Evolutionary conservation across 2,888 invertebrate species (phyloP), one percentile per base, ranked within the genome.

Genomic region (Calephelis perditalis): DNA sequence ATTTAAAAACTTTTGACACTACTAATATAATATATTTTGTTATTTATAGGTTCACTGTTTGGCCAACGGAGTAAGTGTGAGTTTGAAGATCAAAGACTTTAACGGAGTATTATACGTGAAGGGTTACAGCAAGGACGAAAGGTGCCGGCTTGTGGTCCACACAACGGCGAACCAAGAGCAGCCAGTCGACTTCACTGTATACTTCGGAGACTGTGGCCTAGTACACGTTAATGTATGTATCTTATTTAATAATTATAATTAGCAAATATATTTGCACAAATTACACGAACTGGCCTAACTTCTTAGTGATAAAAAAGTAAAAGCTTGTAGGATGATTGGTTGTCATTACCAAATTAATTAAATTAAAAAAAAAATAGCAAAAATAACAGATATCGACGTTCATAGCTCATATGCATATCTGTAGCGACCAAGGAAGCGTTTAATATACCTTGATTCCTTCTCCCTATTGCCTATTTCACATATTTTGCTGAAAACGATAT

Each of bases 101-200:
- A 96, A 97, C 73, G 98, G 98, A 12, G 95, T 98, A 0, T 86
- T 98, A 2, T 98, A 98, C 74, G 98, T 98, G 0, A 98, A 98
- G 86, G 97, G 98, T 44, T 96, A 97, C 84, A 97, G 97, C 79
- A 97, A 98, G 81, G 97, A 98, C 73, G 96, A 97, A 77, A 94
- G 96, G 65, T 98, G 98, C 78, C 93, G 97, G 67, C 92, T 95
- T 59, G 94, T 96, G 1, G 94, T 97, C 1, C 95, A 95, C 45
- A 92, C 96, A 61, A 94, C 96, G 9, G 92, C 93, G 9, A 94
- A 95, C 71, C 90, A 92, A 59, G 93, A 93, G 57, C 92, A 92
- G 68, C 92, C 93, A 7, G 95, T 96, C 75, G 94, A 95, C 73
- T 97, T 97, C 84, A 96, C 96, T 72, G 97, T 98, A 37, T 94